Conservation (phyloP, 2,113 vertebrate species). For the Pterocles orientalis region DNA sequence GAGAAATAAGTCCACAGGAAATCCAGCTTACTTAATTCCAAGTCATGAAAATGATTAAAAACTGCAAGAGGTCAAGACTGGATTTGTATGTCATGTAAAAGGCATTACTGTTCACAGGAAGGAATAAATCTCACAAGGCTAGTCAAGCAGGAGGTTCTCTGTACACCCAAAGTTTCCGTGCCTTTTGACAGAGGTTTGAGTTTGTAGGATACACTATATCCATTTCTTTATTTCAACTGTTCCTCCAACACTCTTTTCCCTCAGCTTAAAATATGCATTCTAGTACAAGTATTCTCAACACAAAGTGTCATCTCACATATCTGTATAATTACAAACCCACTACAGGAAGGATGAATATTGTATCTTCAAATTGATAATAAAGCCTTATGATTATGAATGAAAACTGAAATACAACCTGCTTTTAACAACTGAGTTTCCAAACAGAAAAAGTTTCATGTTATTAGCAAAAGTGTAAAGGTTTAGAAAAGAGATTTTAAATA, state of each 20-base stretch:
- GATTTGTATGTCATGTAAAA: not conserved
- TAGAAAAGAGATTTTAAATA: not conserved
- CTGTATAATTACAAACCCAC: not conserved
- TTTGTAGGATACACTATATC: not conserved
- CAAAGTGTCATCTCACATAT: not conserved
- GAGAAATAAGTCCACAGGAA: not conserved
- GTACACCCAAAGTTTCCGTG: not conserved
- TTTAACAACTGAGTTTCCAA: too few species aligned
- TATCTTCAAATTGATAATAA: not conserved
- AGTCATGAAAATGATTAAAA: slow-evolving; percentile 25
- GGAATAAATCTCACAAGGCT: not conserved
- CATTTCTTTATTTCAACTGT: not conserved
- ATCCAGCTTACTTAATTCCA: not conserved
- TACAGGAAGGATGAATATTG: not conserved
- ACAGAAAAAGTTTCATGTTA: not conserved
- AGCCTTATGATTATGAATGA: not conserved
- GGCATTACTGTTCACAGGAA: not conserved
- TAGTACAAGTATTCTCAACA: not conserved
- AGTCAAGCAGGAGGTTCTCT: not conserved
- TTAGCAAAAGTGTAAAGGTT: not conserved
- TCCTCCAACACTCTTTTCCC: not conserved
- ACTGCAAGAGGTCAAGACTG: not conserved
- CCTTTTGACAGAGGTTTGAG: not conserved
- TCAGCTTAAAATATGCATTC: not conserved
- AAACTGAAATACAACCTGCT: not conserved